These are phyloP conservation scores for Catostomus latipinnis DNA, from an alignment of 2,797 vertebrate species.

Conservation along the genomic window DNA sequence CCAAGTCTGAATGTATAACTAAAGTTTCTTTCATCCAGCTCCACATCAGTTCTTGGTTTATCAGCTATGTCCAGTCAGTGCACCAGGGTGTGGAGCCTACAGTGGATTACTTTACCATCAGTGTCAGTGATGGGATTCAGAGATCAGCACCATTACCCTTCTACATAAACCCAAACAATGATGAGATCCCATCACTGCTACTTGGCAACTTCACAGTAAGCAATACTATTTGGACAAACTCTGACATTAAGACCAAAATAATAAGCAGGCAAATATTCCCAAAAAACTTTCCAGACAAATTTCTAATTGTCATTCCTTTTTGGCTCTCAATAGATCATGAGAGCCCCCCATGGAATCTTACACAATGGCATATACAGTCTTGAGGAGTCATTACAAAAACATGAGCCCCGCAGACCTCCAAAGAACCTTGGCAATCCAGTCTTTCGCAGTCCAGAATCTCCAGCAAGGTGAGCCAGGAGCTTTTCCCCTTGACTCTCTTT, in stretches of 20 bases:
- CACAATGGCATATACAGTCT: conserved; percentile 66
- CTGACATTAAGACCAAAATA: neutral
- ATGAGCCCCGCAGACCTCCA: conserved; percentile 63
- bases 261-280: neutral
- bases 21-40: conserved; percentile 77
- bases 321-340: conserved; percentile 64
- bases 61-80: conserved; percentile 73
- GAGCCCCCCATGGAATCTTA: conserved; percentile 72
- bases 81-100: conserved; percentile 67
- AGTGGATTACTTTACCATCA: conserved; percentile 72
- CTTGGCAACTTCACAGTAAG: conserved; percentile 75
- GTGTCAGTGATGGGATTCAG: conserved; percentile 75
- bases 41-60: conserved; percentile 72
- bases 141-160: conserved; percentile 72
- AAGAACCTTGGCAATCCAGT: conserved; percentile 57
- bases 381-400: conserved; percentile 55
- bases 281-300: too few species aligned
- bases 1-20: conserved; percentile 49
- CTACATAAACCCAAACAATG: conserved; percentile 77
- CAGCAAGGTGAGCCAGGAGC: conserved; percentile 63
- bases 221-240: neutral
- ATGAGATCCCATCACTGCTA: conserved; percentile 72
- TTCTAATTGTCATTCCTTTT: neutral
- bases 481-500: neutral
- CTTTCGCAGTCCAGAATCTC: conserved; percentile 75